A percentile compares a stretch with the other conserved stretches of the same genome.
These are phyloP conservation scores for Mesitornis unicolor DNA, from an alignment of 2,113 vertebrate species.

Conservation along the genomic window DNA sequence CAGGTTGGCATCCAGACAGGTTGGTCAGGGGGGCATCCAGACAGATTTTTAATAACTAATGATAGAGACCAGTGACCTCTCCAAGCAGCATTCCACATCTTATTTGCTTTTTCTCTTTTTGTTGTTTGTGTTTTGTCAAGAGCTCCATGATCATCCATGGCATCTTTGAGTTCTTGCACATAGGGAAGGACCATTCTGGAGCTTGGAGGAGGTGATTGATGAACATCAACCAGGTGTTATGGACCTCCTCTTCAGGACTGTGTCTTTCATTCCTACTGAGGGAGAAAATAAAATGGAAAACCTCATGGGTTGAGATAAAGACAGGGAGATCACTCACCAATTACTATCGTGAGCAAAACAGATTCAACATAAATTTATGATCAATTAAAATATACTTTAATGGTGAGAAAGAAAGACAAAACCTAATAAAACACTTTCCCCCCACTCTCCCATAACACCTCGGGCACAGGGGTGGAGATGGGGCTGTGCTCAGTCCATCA, in stretches of 20 bases:
- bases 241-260: background rate
- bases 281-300: background rate
- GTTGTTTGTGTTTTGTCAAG: background rate
- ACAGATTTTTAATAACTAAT: background rate
- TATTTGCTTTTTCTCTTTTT: too few relatives aligned
- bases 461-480: background rate
- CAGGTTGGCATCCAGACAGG: background rate
- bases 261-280: background rate
- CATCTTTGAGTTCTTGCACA: background rate
- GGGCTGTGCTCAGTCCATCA: rapidly evolving
- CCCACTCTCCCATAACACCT: too few relatives aligned
- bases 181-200: background rate
- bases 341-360: background rate
- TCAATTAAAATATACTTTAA: background rate
- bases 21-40: background rate
- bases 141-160: background rate
- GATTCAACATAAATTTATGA: background rate
- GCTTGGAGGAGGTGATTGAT: background rate
- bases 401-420: background rate
- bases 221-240: background rate
- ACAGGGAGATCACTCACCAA: background rate
- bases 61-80: background rate
- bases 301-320: rapidly evolving
- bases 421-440: background rate
- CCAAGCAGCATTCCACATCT: background rate